Conservation (phyloP, 2,888 invertebrate species). For the Elmis aenea region DNA sequence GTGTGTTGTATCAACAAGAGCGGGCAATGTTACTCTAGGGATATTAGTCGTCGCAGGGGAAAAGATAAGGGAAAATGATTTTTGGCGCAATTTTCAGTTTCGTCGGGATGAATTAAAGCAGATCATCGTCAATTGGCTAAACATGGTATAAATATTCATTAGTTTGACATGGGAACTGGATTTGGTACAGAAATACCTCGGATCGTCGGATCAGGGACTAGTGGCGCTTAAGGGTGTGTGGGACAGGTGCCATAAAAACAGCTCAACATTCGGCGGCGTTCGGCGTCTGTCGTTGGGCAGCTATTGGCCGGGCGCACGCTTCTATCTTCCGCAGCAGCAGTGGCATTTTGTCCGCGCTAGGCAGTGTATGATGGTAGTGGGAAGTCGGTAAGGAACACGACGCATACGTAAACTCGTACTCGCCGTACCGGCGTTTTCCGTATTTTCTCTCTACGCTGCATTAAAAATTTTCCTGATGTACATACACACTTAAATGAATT, state of each 20-base stretch:
- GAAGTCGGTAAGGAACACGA: not conserved
- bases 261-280: not conserved
- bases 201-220: too few species aligned
- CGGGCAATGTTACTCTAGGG: too few species aligned
- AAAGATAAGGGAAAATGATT: not conserved
- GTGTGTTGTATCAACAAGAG: too few species aligned
- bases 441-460: too few species aligned
- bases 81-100: slow-evolving; percentile 1
- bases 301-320: not conserved
- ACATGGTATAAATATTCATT: slow-evolving; percentile 1
- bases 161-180: not conserved
- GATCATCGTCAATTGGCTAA: not conserved
- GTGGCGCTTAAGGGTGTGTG: not conserved
- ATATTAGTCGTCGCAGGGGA: too few species aligned
- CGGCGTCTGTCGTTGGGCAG: not conserved
- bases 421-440: too few species aligned
- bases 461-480: too few species aligned
- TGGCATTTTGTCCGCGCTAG: not conserved
- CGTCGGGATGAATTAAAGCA: not conserved
- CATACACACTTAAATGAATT: too few species aligned
- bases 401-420: too few species aligned
- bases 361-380: not conserved
- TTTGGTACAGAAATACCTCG: not conserved
- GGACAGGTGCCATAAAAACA: not conserved
- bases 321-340: not conserved